Evolutionary conservation across 1,140 invertebrate species (phyloP), one percentile per base, ranked within the genome.

Genomic region (Alviniconcha marisindica): DNA sequence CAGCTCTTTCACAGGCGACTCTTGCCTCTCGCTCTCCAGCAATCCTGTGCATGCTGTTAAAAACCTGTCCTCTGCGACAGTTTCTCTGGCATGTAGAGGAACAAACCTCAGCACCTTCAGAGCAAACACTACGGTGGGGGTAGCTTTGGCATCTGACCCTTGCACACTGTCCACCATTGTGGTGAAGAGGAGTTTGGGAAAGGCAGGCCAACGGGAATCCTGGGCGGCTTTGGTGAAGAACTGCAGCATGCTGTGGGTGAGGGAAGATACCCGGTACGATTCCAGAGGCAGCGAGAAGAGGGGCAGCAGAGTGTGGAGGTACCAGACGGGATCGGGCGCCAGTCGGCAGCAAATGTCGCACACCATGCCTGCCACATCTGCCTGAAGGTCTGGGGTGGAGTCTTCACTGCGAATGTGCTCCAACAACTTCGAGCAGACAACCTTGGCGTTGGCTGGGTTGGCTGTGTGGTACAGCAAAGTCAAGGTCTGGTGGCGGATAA

Each of bases 401-500:
- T 86, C 87, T 0, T 44, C 66, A 14, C 84, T 81, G 10, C 56
- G 38, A 14, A 90, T 28, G n/a, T 91, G 86, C n/a, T 90, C 84
- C 60, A 91, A 36, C 36, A 92, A 78, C 51, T 88, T 87, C n/a
- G 86, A 44, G 83, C 89, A 90, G 15, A 91, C 87, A 14, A 90
- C 88, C 73, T 90, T 83, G 10, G 91, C 87, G 85, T 92, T 92
- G 21, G 81, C 79, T 4, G 51, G 66, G 73, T 91, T 90, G 82
- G 89, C 84, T 87, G 91, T 91, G 51, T 84, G 83, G 83, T 88
- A 90, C 42, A 92, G 86, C 24, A 92, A 76, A 21, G 87, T 84
- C 24, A 90, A 74, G n/a, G 90, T 92, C 88, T 90, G 84, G 28
- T 71, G 31, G 24, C 86, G 87, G 12, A 92, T 86, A 1, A 87